Percentiles rank a stretch among this genome's conserved stretches.
Conservation (phyloP, 2,888 invertebrate species). For the Itoplectis maculator region DNA sequence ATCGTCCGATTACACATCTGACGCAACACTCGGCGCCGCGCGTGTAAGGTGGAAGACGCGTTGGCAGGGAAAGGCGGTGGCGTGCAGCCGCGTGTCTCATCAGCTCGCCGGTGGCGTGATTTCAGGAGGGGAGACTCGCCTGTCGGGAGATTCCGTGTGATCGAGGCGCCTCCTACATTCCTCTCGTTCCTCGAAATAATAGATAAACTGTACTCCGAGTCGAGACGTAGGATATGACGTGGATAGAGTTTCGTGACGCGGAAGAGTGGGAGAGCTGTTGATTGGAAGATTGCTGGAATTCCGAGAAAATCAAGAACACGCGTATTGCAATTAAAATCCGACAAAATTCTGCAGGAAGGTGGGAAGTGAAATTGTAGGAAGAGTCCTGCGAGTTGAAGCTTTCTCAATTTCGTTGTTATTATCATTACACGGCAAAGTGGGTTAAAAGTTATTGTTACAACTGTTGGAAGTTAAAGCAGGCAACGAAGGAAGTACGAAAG, state of each 20-base stretch:
- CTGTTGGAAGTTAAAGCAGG: too few relatives aligned
- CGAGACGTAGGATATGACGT: not conserved
- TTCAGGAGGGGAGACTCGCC: constrained; percentile 11
- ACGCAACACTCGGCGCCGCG: constrained; percentile 1
- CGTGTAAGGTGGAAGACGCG: constrained; percentile 15
- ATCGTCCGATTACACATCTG: constrained; percentile 8
- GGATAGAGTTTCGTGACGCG: not conserved
- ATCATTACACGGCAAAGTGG: too few relatives aligned
- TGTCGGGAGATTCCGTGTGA: not conserved
- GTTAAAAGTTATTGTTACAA: too few relatives aligned
- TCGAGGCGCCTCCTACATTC: not conserved
- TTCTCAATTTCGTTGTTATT: too few relatives aligned
- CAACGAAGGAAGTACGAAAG: too few relatives aligned
- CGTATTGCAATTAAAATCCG: too few relatives aligned
- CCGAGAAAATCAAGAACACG: not conserved
- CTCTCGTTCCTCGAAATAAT: not conserved
- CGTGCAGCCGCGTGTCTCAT: constrained; percentile 1
- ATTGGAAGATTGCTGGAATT: not conserved
- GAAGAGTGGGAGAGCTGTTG: not conserved
- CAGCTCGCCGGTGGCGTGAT: constrained; percentile 42
- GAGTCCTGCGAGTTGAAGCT: too few relatives aligned
- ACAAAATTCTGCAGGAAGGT: too few relatives aligned
- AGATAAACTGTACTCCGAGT: not conserved
- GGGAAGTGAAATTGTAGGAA: too few relatives aligned
- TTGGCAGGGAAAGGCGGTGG: constrained; percentile 21